These are phyloP conservation scores for Pristionchus mayeri DNA, from an alignment of 2,888 invertebrate genomes.

Conservation along the genomic window DNA sequence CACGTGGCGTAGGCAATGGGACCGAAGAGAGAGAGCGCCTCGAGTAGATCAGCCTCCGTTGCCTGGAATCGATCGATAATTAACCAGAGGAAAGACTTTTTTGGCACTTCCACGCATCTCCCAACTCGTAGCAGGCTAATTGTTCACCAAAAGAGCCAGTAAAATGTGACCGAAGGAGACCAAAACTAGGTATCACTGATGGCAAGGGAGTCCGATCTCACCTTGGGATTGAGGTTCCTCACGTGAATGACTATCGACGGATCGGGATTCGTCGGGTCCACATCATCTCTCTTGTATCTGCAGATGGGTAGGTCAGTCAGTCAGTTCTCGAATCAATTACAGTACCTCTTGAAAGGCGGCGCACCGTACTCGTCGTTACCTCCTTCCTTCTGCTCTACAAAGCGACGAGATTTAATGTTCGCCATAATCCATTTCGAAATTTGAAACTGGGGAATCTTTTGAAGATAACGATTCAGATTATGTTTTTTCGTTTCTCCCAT, in stretches of 20 bases:
- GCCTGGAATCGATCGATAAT: conserved; percentile 61
- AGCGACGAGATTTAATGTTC: no score
- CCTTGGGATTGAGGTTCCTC: conserved; percentile 77
- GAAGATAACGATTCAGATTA: neutral
- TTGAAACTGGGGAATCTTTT: no score
- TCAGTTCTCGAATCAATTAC: neutral
- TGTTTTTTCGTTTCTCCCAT: neutral
- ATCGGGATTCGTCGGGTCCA: conserved; percentile 78
- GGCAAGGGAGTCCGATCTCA: no score
- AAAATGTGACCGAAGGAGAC: no score
- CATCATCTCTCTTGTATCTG: conserved; percentile 67
- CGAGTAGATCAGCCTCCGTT: conserved; percentile 78
- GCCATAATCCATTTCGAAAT: no score
- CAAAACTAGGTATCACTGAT: no score
- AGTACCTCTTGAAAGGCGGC: conserved; percentile 38
- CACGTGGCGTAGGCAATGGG: conserved; percentile 75
- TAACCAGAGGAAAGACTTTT: no score
- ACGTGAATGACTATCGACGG: conserved; percentile 79
- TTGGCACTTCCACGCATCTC: no score
- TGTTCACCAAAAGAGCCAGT: no score
- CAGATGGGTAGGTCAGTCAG: neutral
- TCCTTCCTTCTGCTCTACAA: neutral
- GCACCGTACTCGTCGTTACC: neutral
- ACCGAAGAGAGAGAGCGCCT: conserved; percentile 79
- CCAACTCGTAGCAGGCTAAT: no score